Conservation (phyloP, 2,113 vertebrate genomes). For the Collichthys lucidus region DNA sequence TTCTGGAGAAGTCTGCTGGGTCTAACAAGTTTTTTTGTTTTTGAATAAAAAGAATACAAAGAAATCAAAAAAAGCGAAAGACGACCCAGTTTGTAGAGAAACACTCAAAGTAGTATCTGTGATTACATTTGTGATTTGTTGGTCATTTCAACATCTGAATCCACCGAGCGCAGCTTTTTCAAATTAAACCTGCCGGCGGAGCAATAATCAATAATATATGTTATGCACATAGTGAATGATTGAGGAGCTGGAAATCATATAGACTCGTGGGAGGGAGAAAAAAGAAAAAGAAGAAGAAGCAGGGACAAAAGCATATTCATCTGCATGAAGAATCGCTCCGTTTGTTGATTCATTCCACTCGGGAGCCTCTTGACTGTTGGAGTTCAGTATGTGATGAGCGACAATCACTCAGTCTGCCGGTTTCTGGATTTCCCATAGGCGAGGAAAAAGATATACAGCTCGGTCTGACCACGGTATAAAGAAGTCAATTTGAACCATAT, state of each 20-base stretch:
- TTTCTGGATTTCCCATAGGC: constrained; percentile 29
- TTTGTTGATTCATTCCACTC: constrained; percentile 43
- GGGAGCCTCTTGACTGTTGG: constrained; percentile 37
- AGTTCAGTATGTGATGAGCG: constrained; percentile 40
- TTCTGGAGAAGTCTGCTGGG: too few relatives aligned
- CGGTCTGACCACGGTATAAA: background rate
- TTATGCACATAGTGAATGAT: constrained; percentile 47
- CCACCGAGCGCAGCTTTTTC: background rate
- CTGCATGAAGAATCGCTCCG: constrained; percentile 25
- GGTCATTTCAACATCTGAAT: background rate
- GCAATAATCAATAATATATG: constrained; percentile 45
- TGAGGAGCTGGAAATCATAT: constrained; percentile 8
- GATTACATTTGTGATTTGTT: background rate
- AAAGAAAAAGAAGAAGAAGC: background rate
- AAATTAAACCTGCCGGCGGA: constrained; percentile 26
- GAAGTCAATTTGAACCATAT: background rate
- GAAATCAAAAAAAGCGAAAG: background rate
- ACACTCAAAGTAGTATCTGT: background rate
- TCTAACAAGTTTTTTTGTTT: background rate
- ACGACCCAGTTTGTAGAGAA: background rate
- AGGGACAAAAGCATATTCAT: constrained; percentile 33
- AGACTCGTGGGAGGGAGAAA: background rate
- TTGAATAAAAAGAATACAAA: background rate
- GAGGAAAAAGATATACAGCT: background rate
- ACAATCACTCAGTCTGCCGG: constrained; percentile 42